Conservation (phyloP, 2,113 vertebrate species). For the Physeter macrocephalus region DNA sequence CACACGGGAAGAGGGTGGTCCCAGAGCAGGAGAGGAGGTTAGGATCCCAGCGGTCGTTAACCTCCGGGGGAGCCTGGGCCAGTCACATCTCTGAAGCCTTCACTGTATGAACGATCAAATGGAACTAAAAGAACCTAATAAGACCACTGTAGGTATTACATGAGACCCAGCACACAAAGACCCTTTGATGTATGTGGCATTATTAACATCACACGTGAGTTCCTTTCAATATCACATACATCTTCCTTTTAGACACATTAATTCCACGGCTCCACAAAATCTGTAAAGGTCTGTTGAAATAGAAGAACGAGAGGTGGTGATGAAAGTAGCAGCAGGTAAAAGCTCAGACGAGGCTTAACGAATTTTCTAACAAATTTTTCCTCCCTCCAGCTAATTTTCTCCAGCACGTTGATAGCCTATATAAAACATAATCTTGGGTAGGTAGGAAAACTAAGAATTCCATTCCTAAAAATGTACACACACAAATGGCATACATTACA, state of each 20-base stretch:
- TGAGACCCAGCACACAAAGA: background rate
- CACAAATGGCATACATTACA: background rate
- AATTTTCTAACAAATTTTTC: background rate
- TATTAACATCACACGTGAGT: background rate
- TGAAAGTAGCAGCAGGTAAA: background rate
- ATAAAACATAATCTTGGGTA: background rate
- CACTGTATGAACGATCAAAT: background rate
- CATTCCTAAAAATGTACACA: background rate
- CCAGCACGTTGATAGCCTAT: background rate
- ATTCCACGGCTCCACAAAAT: background rate
- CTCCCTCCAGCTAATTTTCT: background rate
- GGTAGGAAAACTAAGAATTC: background rate
- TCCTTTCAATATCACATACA: background rate
- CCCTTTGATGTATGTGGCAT: background rate
- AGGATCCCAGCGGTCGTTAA: background rate
- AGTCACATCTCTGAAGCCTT: background rate
- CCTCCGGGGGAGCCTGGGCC: background rate
- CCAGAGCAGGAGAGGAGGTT: no score
- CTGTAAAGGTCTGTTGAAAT: background rate
- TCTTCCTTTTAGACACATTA: background rate
- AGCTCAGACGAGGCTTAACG: background rate
- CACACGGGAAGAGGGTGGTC: background rate
- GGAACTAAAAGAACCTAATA: background rate
- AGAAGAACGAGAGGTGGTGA: background rate
- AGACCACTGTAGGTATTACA: background rate